Percentiles rank a stretch among this genome's conserved stretches.
Evolutionary conservation across 2,113 vertebrate species (phyloP).

Genomic region (Ptilorrhoa leucosticta): DNA sequence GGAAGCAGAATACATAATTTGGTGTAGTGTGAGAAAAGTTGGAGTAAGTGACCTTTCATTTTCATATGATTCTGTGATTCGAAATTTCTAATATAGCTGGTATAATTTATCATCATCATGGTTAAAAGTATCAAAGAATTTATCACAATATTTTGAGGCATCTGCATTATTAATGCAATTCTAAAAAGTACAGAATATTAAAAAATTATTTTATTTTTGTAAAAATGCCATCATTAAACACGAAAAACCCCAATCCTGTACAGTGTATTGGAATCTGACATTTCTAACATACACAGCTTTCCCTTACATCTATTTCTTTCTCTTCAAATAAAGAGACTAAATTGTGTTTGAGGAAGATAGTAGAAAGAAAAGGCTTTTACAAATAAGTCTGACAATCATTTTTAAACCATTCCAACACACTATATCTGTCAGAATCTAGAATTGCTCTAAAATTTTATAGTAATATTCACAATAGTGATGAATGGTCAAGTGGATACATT

Average conservation of each 20-base stretch:
- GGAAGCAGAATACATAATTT: background rate
- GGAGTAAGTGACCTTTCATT: background rate
- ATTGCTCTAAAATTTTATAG: background rate
- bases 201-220: background rate
- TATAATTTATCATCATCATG: background rate
- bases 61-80: background rate
- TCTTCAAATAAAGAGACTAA: background rate
- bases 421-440: background rate
- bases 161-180: background rate
- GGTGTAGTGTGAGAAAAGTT: background rate
- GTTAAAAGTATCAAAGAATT: background rate
- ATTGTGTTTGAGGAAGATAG: background rate
- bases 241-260: accelerated
- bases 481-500: background rate
- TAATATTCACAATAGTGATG: background rate
- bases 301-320: background rate
- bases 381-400: background rate
- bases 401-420: background rate
- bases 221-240: background rate
- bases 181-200: background rate
- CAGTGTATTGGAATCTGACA: background rate
- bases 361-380: background rate
- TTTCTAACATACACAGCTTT: background rate
- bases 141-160: background rate
- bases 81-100: background rate